Percentiles rank a stretch among this genome's conserved stretches.
Evolutionary conservation across 2,113 vertebrate species (phyloP).

Genomic region (Hippotragus niger): DNA sequence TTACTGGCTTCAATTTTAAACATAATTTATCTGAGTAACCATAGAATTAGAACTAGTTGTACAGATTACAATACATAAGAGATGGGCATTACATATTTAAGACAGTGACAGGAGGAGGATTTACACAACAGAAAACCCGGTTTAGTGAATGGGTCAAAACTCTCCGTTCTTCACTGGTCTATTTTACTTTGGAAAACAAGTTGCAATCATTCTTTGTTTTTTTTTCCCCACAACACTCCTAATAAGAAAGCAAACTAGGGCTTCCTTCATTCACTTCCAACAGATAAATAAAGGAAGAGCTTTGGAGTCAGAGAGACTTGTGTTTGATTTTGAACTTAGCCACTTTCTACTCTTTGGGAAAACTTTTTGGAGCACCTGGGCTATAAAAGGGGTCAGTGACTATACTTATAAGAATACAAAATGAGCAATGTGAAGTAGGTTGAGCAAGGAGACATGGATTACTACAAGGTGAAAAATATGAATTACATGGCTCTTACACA

Average conservation of each 20-base stretch:
- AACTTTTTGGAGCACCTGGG: neutral
- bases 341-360: neutral
- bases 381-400: neutral
- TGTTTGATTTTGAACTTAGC: slow-evolving; percentile 1
- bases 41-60: neutral
- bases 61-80: neutral
- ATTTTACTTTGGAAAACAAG: slow-evolving; percentile 21
- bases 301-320: neutral
- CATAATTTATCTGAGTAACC: neutral
- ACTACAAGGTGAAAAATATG: neutral
- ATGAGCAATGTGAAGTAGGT: neutral
- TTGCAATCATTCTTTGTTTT: neutral
- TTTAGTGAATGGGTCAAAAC: neutral
- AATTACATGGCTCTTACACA: neutral
- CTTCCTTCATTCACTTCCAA: neutral
- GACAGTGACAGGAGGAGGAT: neutral
- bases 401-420: neutral
- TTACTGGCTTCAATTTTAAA: slow-evolving; percentile 28
- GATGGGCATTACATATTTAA: neutral
- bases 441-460: neutral
- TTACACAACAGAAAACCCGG: slow-evolving; percentile 31
- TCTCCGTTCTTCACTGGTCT: neutral
- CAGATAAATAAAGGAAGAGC: neutral
- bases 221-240: neutral
- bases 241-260: neutral